Evolutionary conservation across 2,888 invertebrate species (phyloP).

Genomic region (Idaea aversata): DNA sequence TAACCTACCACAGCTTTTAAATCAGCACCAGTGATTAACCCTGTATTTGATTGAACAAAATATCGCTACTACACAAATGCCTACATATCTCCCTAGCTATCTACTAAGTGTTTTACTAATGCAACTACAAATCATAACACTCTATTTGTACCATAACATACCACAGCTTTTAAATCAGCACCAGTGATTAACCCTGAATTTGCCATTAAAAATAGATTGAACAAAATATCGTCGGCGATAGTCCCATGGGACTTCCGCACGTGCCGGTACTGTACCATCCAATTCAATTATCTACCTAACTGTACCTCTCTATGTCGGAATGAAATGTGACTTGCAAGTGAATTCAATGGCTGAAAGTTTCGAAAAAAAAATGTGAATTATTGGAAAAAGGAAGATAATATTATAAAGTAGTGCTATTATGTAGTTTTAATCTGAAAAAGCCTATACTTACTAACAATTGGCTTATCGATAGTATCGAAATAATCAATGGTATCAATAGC

Average conservation of each 20-base stretch:
- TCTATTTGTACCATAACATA: conserved; percentile 41
- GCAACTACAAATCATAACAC: conserved; percentile 26
- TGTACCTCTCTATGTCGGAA: conserved; percentile 35
- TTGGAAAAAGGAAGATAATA: neutral
- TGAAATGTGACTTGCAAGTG: conserved; percentile 7
- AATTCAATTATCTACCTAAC: conserved; percentile 67
- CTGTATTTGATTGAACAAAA: conserved; percentile 68
- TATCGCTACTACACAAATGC: too few relatives aligned
- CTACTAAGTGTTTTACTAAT: conserved; percentile 17
- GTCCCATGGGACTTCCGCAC: conserved; percentile 53
- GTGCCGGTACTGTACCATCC: conserved; percentile 54
- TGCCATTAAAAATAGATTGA: conserved; percentile 75
- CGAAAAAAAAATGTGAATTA: neutral
- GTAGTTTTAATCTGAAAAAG: too few relatives aligned
- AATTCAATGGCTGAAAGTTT: conserved; percentile 4
- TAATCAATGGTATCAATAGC: too few relatives aligned
- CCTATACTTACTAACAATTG: too few relatives aligned
- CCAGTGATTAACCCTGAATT: conserved; percentile 65
- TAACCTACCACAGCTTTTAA: conserved; percentile 52
- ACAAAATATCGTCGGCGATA: conserved; percentile 63
- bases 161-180: conserved; percentile 55
- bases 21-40: conserved; percentile 65
- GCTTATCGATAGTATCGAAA: too few relatives aligned
- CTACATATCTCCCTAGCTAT: conserved; percentile 19
- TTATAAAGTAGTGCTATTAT: too few relatives aligned